Base-by-base conservation (phyloP, 2,113 vertebrate species). In the Menura novaehollandiae region DNA sequence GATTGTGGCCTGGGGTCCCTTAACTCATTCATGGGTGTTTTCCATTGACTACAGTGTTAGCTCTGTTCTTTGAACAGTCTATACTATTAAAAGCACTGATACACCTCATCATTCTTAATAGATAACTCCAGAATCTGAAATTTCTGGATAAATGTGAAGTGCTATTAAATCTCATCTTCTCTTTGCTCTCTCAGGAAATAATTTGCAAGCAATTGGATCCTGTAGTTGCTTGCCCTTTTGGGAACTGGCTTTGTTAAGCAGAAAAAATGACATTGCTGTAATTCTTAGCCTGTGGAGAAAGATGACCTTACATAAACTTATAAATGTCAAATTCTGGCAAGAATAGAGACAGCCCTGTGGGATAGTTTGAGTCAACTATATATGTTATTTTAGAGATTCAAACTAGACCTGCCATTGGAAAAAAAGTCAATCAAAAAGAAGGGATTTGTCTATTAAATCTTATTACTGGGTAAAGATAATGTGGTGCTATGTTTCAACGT, bases 251-350 rank as follows among this genome's bases (percentile, higher is more conserved):
- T 96, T 86, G 72, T 95, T 92, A 94, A 83, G 66, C 21, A 73
- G 47, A 75, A 75, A 96, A 93, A 86, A 41, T 56, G 73, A 46
- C 53, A 58, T 56, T 55, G 44, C 46, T 79, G 24, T 85, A 77
- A 67, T 88, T 91, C 46, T 81, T 56, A 85, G 72, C 88, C 87
- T 51, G n/a, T 85, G 76, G 90, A 94, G 60, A 94, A 90, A 84
- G 77, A 75, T 82, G 93, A 95, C 95, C 89, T 97, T 95, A 93
- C 28, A 75, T 60, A 88, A 88, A 95, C 81, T 80, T 91, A 80
- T 53, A 94, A 94, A 96, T 91, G 90, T 96, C 92, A 96, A 67
- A 91, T 71, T 93, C 78, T 86, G 44, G 32, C 26, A 81, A 81
- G 62, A 91, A 62, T 41, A 49, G 77, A 77, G 19, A 35, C 52